phyloP scores from a whole-genome alignment of 1,140 invertebrate genomes.

The Dendroctonus ponderosae region DNA sequence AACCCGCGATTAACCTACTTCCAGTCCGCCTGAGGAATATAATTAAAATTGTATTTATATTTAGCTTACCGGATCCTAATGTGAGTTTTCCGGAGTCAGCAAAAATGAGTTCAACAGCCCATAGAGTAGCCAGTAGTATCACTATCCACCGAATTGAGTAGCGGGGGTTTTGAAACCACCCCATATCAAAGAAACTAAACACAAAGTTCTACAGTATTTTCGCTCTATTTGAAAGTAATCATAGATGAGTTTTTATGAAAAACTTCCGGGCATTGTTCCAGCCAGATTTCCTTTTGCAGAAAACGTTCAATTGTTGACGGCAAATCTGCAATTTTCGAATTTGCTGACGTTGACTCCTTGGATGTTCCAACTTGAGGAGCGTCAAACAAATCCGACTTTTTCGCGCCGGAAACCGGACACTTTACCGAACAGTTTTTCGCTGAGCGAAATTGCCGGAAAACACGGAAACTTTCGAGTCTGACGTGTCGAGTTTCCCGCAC shows the following conservation, averaged over 20 bases:
- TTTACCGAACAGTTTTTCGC: background rate
- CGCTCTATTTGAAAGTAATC: constrained; percentile 3
- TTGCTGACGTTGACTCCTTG: no score
- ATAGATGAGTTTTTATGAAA: background rate
- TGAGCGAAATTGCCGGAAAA: background rate
- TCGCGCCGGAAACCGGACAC: no score
- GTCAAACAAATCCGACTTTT: no score
- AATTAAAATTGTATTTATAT: background rate
- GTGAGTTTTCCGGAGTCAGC: constrained; percentile 16
- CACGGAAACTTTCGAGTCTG: background rate
- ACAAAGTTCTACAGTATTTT: background rate
- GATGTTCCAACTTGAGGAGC: no score
- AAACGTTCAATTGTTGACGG: no score
- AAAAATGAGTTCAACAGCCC: constrained; percentile 11
- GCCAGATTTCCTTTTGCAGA: no score
- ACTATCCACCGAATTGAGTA: constrained; percentile 7
- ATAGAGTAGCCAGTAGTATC: background rate
- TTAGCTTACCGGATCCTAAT: constrained; percentile 13
- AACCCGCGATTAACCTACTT: background rate
- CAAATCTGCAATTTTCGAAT: no score
- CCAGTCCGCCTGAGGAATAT: background rate
- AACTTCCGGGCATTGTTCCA: no score
- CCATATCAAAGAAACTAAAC: constrained; percentile 1
- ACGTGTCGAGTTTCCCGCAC: constrained; percentile 10
- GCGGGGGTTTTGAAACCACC: constrained; percentile 1